A percentile compares a stretch with the other conserved stretches of the same genome.
Conservation (phyloP, 2,888 invertebrate species). For the Dynastes maya region DNA sequence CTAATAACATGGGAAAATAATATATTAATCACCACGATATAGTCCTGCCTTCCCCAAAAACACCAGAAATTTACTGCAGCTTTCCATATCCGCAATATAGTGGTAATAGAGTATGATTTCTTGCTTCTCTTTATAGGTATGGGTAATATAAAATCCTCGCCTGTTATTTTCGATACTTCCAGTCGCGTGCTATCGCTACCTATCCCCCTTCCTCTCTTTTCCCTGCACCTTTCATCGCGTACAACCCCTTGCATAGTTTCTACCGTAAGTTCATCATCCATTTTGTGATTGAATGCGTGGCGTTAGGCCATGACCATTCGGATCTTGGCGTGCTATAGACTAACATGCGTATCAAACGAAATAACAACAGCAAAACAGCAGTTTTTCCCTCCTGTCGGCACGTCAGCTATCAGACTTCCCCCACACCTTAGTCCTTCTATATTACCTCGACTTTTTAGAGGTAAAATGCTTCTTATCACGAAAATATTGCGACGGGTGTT, state of each 20-base stretch:
- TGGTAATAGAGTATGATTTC: slow-evolving; percentile 23
- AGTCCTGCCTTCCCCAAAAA: slow-evolving; percentile 1
- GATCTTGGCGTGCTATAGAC: slow-evolving; percentile 51
- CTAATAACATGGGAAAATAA: no score
- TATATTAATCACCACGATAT: slow-evolving; percentile 4
- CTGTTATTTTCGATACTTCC: slow-evolving; percentile 11
- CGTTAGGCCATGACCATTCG: slow-evolving; percentile 55
- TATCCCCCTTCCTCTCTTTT: not conserved
- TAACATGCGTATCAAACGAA: slow-evolving; percentile 56
- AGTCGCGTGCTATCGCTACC: slow-evolving; percentile 2
- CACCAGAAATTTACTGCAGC: slow-evolving; percentile 27
- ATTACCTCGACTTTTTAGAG: slow-evolving; percentile 1
- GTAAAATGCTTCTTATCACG: slow-evolving; percentile 42
- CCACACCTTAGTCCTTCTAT: not conserved
- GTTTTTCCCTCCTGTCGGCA: slow-evolving; percentile 15
- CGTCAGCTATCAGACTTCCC: not conserved
- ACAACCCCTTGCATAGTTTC: not conserved
- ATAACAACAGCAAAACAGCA: slow-evolving; percentile 37
- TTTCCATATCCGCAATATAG: slow-evolving; percentile 35
- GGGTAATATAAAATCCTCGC: not conserved
- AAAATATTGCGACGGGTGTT: not conserved
- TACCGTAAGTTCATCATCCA: slow-evolving; percentile 9
- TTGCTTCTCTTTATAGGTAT: not conserved
- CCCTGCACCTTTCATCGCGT: not conserved
- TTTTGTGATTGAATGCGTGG: slow-evolving; percentile 58